phyloP scores from a whole-genome alignment of 2,888 invertebrate genomes.

The Gandaritis pyraliata region DNA sequence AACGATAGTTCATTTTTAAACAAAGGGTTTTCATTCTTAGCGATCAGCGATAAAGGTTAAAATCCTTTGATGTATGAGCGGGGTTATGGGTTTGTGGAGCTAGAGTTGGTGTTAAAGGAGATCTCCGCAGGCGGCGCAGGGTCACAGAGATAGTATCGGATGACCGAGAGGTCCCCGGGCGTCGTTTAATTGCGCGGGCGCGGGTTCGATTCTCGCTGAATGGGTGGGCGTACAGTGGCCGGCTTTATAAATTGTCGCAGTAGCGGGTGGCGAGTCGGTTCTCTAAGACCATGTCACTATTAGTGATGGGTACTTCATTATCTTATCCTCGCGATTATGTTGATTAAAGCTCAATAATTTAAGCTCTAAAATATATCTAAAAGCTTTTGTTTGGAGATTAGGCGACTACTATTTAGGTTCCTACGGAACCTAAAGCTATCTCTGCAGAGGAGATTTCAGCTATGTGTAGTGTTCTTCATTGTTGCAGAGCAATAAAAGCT shows the following conservation, averaged over 20 bases:
- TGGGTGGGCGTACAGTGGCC: slow-evolving; percentile 70
- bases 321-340: neutral
- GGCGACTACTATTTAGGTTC: too few species aligned
- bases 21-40: slow-evolving; percentile 29
- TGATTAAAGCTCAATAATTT: too few species aligned
- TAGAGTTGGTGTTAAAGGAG: slow-evolving; percentile 46
- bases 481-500: too few species aligned
- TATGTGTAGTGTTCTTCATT: too few species aligned
- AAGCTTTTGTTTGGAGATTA: too few species aligned
- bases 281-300: slow-evolving; percentile 1
- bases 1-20: neutral
- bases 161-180: slow-evolving; percentile 71
- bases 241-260: slow-evolving; percentile 70
- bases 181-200: slow-evolving; percentile 74
- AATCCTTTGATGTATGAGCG: slow-evolving; percentile 1
- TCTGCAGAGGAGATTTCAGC: too few species aligned
- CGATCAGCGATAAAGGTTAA: neutral
- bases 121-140: slow-evolving; percentile 65
- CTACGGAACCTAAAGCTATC: too few species aligned
- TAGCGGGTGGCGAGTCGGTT: slow-evolving; percentile 62
- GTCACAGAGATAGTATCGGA: slow-evolving; percentile 69
- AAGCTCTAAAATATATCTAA: too few species aligned
- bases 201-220: slow-evolving; percentile 66
- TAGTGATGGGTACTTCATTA: neutral
- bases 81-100: slow-evolving; percentile 39